phyloP scores from a whole-genome alignment of 1,140 invertebrate species.

The Pygmarrhopalites habei region DNA sequence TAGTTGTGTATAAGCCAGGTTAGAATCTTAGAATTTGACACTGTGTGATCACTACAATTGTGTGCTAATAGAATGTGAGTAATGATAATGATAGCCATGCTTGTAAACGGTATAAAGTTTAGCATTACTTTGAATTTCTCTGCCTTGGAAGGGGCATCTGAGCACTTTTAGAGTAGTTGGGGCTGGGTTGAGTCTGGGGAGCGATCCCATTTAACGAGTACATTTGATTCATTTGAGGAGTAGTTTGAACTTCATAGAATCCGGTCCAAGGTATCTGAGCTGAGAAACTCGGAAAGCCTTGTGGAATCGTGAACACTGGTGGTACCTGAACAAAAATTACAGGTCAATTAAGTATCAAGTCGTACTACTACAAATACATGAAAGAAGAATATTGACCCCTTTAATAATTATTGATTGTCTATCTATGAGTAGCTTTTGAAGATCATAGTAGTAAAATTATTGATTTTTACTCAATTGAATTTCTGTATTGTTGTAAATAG shows the following conservation, averaged over 20 bases:
- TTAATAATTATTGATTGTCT: too few relatives aligned
- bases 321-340: conserved; percentile 33
- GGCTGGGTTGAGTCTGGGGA: conserved; percentile 54
- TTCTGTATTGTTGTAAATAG: too few relatives aligned
- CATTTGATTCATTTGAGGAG: conserved; percentile 44
- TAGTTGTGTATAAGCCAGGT: too few relatives aligned
- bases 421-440: too few relatives aligned
- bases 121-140: conserved; percentile 32
- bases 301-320: conserved; percentile 40
- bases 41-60: too few relatives aligned
- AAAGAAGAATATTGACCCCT: too few relatives aligned
- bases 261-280: conserved; percentile 49
- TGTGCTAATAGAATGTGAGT: too few relatives aligned
- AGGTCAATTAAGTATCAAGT: not conserved
- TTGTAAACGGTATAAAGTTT: too few relatives aligned
- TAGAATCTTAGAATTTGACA: too few relatives aligned
- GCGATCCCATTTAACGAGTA: conserved; percentile 64
- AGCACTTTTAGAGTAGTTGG: conserved; percentile 40
- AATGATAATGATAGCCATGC: too few relatives aligned
- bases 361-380: not conserved
- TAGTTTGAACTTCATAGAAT: conserved; percentile 62
- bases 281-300: conserved; percentile 24
- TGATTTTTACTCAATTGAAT: too few relatives aligned
- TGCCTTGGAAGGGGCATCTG: conserved; percentile 28
- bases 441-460: too few relatives aligned